Evolutionary conservation across 2,113 vertebrate species (phyloP), one percentile per base, ranked within the genome.

Genomic region (Cryptomyrus ogoouensis): DNA sequence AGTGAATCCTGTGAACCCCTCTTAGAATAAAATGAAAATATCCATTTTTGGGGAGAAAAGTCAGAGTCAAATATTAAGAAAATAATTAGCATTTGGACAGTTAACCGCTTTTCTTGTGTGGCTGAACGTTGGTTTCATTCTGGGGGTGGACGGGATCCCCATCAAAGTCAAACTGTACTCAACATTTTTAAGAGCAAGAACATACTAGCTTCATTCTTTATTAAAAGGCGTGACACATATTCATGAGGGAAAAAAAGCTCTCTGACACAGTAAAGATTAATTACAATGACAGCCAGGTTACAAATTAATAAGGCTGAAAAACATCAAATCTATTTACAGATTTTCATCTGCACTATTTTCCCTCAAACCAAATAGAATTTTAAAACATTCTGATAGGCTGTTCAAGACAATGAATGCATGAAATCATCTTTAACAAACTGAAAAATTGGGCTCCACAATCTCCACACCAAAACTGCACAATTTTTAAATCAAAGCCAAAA

Each of bases 261-360:
- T 13, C 27, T 70, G 62, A 70, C 62, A 70, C 62, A 31, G 27
- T 70, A 70, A 27, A 70, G n/a, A 70, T 70, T 70, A 70, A 70
- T 70, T 70, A 70, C 62, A 70, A 31, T 70, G 62, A 70, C 62
- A 31, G 62, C 62, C 74, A 80, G 74, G 74, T 80, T 80, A 80
- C 74, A 80, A 80, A 80, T 80, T 80, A 80, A 80, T 80, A 42
- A 80, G 74, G 5, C 74, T 80, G 35, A 42, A 80, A 42, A 80
- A 80, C 74, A 80, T 35, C 15, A 74, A 74, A 35, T 35, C 62
- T 12, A 66, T 66, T 66, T 27, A 66, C 24, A 66, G 62, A 66
- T 70, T 31, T 70, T 70, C 62, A 70, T 31, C 27, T 70, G 62
- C 10, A 70, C 62, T 70, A 70, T 70, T 70, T 80, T 10, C 74